Evolutionary conservation across 2,888 invertebrate species (phyloP).

Genomic region (Mantis religiosa): DNA sequence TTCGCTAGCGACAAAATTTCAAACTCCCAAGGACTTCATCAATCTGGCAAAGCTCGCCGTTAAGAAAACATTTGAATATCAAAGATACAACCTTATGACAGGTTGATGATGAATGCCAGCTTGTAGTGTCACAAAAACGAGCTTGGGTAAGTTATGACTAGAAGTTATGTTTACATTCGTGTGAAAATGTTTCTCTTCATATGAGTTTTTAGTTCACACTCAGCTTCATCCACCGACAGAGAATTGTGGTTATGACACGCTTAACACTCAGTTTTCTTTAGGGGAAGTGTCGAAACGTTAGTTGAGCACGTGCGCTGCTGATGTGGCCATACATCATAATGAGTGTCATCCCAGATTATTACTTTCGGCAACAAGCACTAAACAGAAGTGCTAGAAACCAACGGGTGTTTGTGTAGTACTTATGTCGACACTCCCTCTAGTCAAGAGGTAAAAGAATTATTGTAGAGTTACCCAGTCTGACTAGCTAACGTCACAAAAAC

Average conservation of each 20-base stretch:
- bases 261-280: neutral
- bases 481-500: neutral
- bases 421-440: neutral
- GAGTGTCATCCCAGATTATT: neutral
- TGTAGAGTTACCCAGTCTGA: neutral
- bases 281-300: neutral
- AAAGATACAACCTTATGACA: neutral
- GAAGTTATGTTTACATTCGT: neutral
- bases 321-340: neutral
- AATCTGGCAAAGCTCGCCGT: neutral
- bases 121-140: neutral
- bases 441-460: neutral
- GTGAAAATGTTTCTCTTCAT: neutral
- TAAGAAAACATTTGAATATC: neutral
- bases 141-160: neutral
- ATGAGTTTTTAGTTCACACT: neutral
- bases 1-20: neutral
- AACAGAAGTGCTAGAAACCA: neutral
- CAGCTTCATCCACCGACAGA: neutral
- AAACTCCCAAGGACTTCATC: neutral
- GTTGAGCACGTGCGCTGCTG: neutral
- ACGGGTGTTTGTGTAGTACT: neutral
- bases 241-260: neutral
- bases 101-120: neutral
- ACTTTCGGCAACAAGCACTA: neutral